Conservation (phyloP, 2,113 vertebrate species). For the Oreochromis niloticus region DNA sequence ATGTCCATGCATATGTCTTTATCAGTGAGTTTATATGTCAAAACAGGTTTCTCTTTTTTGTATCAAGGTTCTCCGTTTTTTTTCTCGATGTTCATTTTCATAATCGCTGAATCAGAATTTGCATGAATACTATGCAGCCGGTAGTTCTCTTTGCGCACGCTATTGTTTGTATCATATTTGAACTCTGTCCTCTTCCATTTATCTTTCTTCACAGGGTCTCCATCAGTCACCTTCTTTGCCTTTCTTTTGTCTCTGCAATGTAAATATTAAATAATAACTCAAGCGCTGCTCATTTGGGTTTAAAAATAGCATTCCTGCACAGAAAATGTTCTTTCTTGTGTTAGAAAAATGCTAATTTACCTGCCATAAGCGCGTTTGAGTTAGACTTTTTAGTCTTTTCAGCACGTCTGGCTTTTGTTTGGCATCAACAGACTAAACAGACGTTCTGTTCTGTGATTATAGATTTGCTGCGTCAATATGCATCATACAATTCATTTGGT, state of each 20-base stretch:
- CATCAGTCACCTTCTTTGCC: background rate
- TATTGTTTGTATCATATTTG: constrained; percentile 12
- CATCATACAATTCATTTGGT: background rate
- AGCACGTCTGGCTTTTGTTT: background rate
- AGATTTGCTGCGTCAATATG: background rate
- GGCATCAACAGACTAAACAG: background rate
- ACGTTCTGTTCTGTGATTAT: background rate
- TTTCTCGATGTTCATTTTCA: constrained; percentile 15
- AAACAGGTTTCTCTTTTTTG: background rate
- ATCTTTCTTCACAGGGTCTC: background rate
- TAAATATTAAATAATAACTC: constrained; percentile 14
- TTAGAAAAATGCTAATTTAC: background rate
- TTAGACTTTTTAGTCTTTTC: background rate
- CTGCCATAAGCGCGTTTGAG: background rate
- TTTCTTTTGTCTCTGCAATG: background rate
- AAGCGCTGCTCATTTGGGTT: background rate
- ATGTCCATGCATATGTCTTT: background rate
- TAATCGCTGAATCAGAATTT: constrained; percentile 26
- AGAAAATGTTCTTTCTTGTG: background rate
- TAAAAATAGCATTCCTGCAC: background rate
- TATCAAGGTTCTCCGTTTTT: background rate
- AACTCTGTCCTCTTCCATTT: constrained; percentile 28
- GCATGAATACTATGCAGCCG: constrained; percentile 20
- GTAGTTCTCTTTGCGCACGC: constrained; percentile 14
- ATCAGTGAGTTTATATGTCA: background rate